Percentiles rank a stretch among this genome's conserved stretches.
Evolutionary conservation across 1,140 invertebrate species (phyloP).

Genomic region (Trichonephila inaurata): DNA sequence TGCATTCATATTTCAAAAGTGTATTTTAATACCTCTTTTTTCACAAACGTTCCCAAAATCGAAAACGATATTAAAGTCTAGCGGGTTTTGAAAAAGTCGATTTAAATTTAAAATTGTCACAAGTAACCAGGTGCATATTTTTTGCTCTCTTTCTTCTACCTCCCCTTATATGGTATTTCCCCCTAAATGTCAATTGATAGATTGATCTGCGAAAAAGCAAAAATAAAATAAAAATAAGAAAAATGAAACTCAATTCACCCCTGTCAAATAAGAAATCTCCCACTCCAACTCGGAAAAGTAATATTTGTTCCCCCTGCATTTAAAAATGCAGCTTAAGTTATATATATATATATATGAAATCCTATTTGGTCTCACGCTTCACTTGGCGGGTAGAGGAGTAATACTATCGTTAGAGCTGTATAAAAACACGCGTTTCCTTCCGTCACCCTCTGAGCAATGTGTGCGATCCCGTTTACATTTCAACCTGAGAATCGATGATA

Average conservation of each 20-base stretch:
- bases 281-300: constrained; percentile 3
- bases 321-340: constrained; percentile 23
- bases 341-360: constrained; percentile 19
- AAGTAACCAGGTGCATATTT: not conserved
- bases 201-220: not conserved
- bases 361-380: constrained; percentile 18
- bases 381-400: not conserved
- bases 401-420: not conserved
- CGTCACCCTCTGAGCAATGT: constrained; percentile 3
- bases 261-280: constrained; percentile 27
- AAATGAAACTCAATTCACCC: constrained; percentile 6
- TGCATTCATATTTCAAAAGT: too few relatives aligned
- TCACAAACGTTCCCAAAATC: too few relatives aligned
- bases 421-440: constrained; percentile 13
- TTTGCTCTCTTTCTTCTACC: not conserved
- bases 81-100: not conserved
- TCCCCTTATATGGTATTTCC: not conserved
- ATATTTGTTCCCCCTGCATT: constrained; percentile 23
- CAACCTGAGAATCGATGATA: not conserved
- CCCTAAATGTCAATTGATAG: constrained; percentile 3
- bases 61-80: not conserved
- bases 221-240: not conserved
- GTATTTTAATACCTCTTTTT: too few relatives aligned
- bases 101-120: constrained; percentile 4
- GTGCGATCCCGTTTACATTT: not conserved